These are phyloP conservation scores for Polypedilum vanderplanki DNA, from an alignment of 1,140 invertebrate genomes.

Conservation along the genomic window DNA sequence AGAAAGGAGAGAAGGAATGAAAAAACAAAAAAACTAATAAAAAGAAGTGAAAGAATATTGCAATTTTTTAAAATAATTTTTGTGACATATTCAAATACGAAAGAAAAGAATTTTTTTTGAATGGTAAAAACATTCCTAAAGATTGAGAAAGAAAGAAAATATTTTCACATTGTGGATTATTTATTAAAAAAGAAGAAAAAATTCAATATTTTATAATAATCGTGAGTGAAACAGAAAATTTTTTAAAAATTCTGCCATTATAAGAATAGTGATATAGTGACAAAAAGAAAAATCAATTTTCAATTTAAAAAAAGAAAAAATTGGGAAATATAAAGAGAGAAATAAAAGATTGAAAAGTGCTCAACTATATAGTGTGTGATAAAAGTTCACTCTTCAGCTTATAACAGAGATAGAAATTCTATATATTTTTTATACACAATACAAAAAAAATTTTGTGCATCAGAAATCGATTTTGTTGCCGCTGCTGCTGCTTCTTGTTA, in stretches of 20 bases:
- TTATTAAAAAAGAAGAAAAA: neutral
- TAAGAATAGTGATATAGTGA: neutral
- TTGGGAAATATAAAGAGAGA: neutral
- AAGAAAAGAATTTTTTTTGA: neutral
- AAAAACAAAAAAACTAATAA: slow-evolving; percentile 16
- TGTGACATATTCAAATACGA: neutral
- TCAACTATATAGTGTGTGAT: neutral
- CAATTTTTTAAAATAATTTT: neutral
- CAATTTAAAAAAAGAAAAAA: neutral
- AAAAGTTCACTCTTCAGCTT: neutral
- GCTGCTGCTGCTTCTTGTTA: too few relatives aligned
- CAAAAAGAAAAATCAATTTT: neutral
- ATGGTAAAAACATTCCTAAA: too few relatives aligned
- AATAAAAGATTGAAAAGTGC: neutral
- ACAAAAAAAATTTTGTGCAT: neutral
- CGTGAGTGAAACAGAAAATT: neutral
- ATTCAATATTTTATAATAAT: slow-evolving; percentile 20
- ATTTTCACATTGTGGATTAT: neutral
- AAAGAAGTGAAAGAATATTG: slow-evolving; percentile 11
- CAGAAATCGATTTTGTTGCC: neutral
- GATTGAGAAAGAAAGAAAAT: neutral
- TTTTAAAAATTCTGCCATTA: neutral
- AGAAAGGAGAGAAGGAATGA: neutral
- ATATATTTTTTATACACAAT: too few relatives aligned
- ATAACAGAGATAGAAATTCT: slow-evolving; percentile 1